A percentile compares a stretch with the other conserved stretches of the same genome.
Evolutionary conservation across 2,113 vertebrate species (phyloP).

Genomic region (Trochalopteron elliotii): DNA sequence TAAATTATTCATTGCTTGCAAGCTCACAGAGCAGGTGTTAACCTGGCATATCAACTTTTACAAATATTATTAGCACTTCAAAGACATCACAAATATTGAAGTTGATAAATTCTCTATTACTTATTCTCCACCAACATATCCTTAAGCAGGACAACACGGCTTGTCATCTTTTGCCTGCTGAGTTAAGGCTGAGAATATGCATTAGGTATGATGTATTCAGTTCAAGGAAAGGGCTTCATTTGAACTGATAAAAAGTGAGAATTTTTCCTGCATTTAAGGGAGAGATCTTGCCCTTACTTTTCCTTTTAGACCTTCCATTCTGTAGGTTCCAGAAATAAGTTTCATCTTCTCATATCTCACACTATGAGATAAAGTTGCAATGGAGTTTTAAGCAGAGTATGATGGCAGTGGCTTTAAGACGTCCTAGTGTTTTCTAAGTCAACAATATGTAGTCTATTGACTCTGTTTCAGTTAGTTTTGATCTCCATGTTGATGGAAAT

Average conservation of each 20-base stretch:
- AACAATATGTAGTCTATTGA: not conserved
- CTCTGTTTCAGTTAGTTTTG: not conserved
- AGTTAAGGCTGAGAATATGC: not conserved
- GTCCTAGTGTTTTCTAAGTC: not conserved
- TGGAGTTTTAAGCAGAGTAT: not conserved
- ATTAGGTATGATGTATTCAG: not conserved
- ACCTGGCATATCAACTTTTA: not conserved
- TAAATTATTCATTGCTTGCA: not conserved
- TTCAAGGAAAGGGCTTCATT: not conserved
- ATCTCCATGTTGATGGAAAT: not conserved
- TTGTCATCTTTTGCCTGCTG: not conserved
- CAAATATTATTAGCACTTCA: conserved; percentile 11
- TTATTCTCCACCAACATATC: not conserved
- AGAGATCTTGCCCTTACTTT: not conserved
- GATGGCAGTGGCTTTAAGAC: not conserved
- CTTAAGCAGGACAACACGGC: not conserved
- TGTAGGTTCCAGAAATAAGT: not conserved
- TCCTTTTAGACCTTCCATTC: not conserved
- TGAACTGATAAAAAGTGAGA: not conserved
- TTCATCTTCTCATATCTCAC: not conserved
- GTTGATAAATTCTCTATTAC: not conserved
- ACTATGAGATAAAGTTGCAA: not conserved
- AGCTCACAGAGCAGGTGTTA: not conserved
- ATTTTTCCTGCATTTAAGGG: not conserved
- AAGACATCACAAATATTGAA: conserved; percentile 11